phyloP scores from a whole-genome alignment of 1,140 invertebrate species.

The Globodera ellingtonae region DNA sequence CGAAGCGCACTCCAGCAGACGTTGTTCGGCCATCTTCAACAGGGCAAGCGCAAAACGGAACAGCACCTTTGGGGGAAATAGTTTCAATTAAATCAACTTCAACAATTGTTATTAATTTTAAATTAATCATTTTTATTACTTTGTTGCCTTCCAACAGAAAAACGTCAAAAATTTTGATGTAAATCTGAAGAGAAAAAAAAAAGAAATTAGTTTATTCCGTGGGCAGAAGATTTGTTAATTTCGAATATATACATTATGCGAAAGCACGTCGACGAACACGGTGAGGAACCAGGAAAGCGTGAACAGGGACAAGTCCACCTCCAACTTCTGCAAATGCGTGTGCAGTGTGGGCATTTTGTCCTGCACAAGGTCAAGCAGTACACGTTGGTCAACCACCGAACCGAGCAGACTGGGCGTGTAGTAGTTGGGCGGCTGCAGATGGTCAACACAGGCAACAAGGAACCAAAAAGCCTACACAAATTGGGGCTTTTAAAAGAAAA shows the following conservation, averaged over 20 bases:
- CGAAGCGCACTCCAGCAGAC: slow-evolving; percentile 67
- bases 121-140: slow-evolving; percentile 55
- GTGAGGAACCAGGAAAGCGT: slow-evolving; percentile 73
- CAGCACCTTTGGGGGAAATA: slow-evolving; percentile 49
- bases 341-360: slow-evolving; percentile 70
- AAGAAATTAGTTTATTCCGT: background rate
- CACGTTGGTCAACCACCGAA: slow-evolving; percentile 71
- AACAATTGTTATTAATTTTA: background rate
- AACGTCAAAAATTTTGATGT: slow-evolving; percentile 71
- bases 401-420: slow-evolving; percentile 69
- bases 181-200: slow-evolving; percentile 50
- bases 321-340: slow-evolving; percentile 68
- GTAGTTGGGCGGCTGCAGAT: slow-evolving; percentile 70
- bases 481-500: no score
- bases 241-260: slow-evolving; percentile 59
- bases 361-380: slow-evolving; percentile 70
- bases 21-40: slow-evolving; percentile 69
- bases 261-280: slow-evolving; percentile 71
- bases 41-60: slow-evolving; percentile 71
- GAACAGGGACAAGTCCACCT: slow-evolving; percentile 70
- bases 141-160: slow-evolving; percentile 72
- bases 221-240: background rate
- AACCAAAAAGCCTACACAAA: slow-evolving; percentile 70
- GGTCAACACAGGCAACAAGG: slow-evolving; percentile 70
- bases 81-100: background rate